Conservation (phyloP, 1,140 invertebrate genomes). For the Drosophila melanogaster region DNA sequence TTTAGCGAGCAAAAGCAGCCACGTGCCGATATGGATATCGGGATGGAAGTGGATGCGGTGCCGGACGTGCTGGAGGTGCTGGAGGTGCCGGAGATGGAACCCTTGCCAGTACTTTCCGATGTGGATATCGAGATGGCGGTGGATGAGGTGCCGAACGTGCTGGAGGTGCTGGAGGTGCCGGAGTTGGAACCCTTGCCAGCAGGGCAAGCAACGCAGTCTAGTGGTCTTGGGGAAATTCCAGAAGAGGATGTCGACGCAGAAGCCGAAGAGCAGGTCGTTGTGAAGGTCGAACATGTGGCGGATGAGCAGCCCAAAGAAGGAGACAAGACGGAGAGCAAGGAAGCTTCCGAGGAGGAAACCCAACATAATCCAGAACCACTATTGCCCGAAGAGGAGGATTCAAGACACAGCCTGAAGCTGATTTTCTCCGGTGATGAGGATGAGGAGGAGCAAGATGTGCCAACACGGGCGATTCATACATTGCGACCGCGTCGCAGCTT, state of each 20-base stretch:
- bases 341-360: not conserved
- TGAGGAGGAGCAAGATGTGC: conserved; percentile 7
- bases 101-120: not conserved
- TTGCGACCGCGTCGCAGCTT: not conserved
- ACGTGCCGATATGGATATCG: not conserved
- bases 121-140: not conserved
- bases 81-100: too few species aligned
- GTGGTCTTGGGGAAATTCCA: not conserved
- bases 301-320: not conserved
- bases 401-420: conserved; percentile 23
- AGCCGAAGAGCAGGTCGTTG: not conserved
- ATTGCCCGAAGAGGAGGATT: conserved; percentile 17
- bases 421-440: conserved; percentile 36
- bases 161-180: too few species aligned
- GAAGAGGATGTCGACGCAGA: not conserved
- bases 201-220: not conserved
- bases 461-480: not conserved
- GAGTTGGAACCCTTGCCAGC: not conserved
- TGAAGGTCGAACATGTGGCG: too few species aligned
- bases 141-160: not conserved
- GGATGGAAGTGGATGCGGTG: not conserved
- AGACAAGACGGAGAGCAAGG: not conserved
- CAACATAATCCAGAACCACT: not conserved
- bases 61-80: not conserved
- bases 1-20: conserved; percentile 24